These are phyloP conservation scores for Bombus huntii DNA, from an alignment of 1,140 invertebrate genomes.

Conservation along the genomic window DNA sequence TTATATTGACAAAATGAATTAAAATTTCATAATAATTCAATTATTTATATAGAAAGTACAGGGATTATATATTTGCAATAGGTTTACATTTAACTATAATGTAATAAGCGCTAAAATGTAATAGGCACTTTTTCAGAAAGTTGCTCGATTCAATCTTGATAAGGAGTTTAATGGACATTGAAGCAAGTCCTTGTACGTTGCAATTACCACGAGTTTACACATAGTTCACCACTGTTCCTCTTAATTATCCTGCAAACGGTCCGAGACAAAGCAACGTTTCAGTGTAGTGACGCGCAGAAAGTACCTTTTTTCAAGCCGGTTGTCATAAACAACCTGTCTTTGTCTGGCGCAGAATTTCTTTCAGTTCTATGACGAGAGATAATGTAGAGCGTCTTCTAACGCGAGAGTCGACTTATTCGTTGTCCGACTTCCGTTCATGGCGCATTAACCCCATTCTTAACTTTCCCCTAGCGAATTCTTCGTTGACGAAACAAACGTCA, in stretches of 20 bases:
- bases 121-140: too few relatives aligned
- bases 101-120: too few relatives aligned
- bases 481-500: not conserved
- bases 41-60: too few relatives aligned
- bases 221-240: not conserved
- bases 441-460: constrained; percentile 28
- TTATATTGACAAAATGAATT: too few relatives aligned
- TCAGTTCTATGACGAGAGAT: not conserved
- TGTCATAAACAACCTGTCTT: not conserved
- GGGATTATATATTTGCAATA: too few relatives aligned
- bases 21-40: too few relatives aligned
- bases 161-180: too few relatives aligned
- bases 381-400: not conserved
- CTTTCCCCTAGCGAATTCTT: constrained; percentile 21
- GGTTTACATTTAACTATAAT: too few relatives aligned
- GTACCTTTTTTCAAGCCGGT: not conserved
- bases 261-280: not conserved
- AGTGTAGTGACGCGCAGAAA: not conserved
- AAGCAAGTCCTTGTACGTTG: too few relatives aligned
- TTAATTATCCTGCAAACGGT: not conserved
- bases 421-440: not conserved
- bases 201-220: too few relatives aligned
- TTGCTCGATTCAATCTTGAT: too few relatives aligned
- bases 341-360: constrained; percentile 21
- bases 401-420: not conserved